A percentile compares a stretch with the other conserved stretches of the same genome.
Conservation (phyloP, 2,888 invertebrate genomes). For the Ichneumoninae sp. region DNA sequence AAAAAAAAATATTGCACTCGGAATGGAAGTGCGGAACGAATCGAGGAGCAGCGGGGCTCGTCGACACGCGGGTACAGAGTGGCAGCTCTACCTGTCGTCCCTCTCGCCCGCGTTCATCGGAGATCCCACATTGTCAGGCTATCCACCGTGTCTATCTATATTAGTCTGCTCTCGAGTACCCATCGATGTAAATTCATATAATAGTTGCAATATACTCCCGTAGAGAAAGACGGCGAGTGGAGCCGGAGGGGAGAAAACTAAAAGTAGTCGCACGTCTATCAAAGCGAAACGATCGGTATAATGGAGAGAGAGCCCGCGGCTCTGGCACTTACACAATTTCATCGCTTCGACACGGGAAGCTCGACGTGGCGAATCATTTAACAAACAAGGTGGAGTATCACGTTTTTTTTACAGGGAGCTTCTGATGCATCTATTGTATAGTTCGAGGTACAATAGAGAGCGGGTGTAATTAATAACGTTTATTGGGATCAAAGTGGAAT, state of each 20-base stretch:
- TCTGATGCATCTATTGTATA: slow-evolving; percentile 68
- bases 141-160: slow-evolving; percentile 12
- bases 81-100: slow-evolving; percentile 51
- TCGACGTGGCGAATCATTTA: slow-evolving; percentile 79
- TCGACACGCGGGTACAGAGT: slow-evolving; percentile 31
- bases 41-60: slow-evolving; percentile 38
- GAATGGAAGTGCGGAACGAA: slow-evolving; percentile 57
- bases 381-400: slow-evolving; percentile 73
- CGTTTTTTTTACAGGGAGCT: not conserved
- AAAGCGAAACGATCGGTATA: slow-evolving; percentile 53
- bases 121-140: slow-evolving; percentile 34
- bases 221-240: not conserved
- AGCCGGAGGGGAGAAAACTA: not conserved
- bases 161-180: not conserved
- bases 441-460: slow-evolving; percentile 66
- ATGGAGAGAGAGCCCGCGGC: slow-evolving; percentile 26
- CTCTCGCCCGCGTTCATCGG: slow-evolving; percentile 42
- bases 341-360: slow-evolving; percentile 79
- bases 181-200: slow-evolving; percentile 39
- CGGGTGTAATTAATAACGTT: slow-evolving; percentile 59
- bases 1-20: slow-evolving; percentile 23
- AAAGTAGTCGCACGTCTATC: slow-evolving; percentile 60
- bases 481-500: slow-evolving; percentile 7
- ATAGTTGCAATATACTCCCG: slow-evolving; percentile 19
- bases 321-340: slow-evolving; percentile 55